Base-by-base conservation (phyloP, 2,113 vertebrate genomes). In the Muntiacus reevesi region DNA sequence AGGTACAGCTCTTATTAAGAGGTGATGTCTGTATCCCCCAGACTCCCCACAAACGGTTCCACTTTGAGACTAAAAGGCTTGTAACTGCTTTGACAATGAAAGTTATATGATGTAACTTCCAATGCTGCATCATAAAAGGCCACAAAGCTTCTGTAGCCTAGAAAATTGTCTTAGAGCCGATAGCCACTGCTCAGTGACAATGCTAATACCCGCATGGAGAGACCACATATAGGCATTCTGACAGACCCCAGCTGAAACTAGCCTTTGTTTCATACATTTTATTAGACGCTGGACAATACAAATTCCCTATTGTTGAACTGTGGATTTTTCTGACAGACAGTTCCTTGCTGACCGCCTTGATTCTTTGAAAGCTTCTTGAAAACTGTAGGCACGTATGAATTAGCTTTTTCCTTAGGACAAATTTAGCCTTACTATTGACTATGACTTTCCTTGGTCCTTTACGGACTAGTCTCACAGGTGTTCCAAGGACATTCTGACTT, bases 171-270 rank as follows among this genome's bases (percentile, higher is more conserved):
- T 57, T 8, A 28, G n/a, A 10, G 2, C 10, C 11, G 7, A 33
- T 28, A 81, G 23, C 6, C 0, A 3, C 12, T 45, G 2, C 28
- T 45, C 27, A 7, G 2, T 40, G 4, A 17, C n/a, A 52, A 19
- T n/a, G 21, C 30, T 57, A 64, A 12, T 23, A 3, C 6, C 2
- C 40, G 25, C 0, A 3, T 2, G 8, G 0, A 86, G 57, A 47
- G 30, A 36, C 12, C 57, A 30, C 28, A 25, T 23, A 30, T 6
- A 59, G 36, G 3, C 36, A 40, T 45, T 64, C 13, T 27, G 7
- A 12, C 15, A 13, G 47, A 47, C 13, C 30, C 25, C 25, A 89
- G 33, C 7, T 84, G 33, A 78, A 45, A 3, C 19, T 21, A 50
- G 7, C 0, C 0, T 94, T 21, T 84, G 0, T 45, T 67, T 88